phyloP scores from a whole-genome alignment of 2,888 invertebrate genomes.

The Limnephilus auricula region DNA sequence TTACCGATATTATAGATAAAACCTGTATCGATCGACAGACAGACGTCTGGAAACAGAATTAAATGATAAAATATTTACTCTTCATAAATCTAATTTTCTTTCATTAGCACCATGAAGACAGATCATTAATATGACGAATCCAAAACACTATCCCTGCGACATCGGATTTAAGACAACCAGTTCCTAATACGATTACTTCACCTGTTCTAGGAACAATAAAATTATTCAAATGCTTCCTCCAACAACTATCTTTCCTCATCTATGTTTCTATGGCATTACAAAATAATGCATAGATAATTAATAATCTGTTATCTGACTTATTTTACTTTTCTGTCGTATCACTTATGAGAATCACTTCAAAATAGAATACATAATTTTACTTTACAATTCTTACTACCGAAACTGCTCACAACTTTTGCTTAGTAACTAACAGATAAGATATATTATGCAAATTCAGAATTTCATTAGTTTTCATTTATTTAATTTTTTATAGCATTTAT shows the following conservation, averaged over 20 bases:
- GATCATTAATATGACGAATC: background rate
- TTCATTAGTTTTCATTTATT: background rate
- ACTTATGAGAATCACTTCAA: background rate
- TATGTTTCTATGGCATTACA: background rate
- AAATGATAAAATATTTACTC: background rate
- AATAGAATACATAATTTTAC: background rate
- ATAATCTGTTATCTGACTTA: background rate
- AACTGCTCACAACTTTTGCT: background rate
- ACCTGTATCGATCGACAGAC: too few relatives aligned
- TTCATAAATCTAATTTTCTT: background rate
- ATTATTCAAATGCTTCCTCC: background rate
- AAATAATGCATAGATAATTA: background rate
- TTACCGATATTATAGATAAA: too few relatives aligned
- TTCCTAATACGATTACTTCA: background rate
- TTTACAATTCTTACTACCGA: background rate
- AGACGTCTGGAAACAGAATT: background rate
- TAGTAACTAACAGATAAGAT: background rate
- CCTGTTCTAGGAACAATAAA: background rate
- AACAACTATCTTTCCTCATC: background rate
- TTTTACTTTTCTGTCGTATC: background rate
- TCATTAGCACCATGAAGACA: background rate
- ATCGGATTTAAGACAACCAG: too few relatives aligned
- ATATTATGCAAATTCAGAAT: too few relatives aligned
- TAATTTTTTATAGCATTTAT: too few relatives aligned
- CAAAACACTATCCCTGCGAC: too few relatives aligned